phyloP scores from a whole-genome alignment of 2,888 invertebrate species.

The Philhelius pedissequus region DNA sequence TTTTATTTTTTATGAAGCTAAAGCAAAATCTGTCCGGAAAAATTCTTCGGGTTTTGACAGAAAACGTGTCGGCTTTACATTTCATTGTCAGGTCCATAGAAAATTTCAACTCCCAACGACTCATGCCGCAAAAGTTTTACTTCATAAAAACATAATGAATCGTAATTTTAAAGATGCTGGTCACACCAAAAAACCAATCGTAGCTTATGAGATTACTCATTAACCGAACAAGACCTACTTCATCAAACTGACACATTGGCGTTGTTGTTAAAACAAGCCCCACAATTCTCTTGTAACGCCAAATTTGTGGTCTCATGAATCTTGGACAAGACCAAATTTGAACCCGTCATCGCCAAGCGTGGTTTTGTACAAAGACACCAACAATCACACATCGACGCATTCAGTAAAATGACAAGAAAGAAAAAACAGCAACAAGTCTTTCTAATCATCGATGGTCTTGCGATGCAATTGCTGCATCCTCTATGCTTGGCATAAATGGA shows the following conservation, averaged over 20 bases:
- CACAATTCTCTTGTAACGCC: conserved; percentile 47
- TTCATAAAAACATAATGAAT: no score
- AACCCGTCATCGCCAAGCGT: background rate
- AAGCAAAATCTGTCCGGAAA: no score
- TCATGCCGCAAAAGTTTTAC: no score
- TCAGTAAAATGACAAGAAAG: background rate
- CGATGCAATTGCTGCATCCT: conserved; percentile 55
- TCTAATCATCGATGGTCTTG: conserved; percentile 34
- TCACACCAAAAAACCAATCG: no score
- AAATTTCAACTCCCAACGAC: no score
- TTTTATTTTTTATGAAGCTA: no score
- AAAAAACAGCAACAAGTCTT: conserved; percentile 7
- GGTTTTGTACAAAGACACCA: background rate
- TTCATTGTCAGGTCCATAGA: no score
- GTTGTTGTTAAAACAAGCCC: conserved; percentile 36
- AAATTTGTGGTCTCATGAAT: conserved; percentile 49
- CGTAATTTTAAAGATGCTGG: no score
- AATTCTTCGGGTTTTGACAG: no score
- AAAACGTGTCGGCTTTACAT: no score
- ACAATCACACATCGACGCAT: background rate
- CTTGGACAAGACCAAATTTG: conserved; percentile 52
- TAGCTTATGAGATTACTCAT: conserved; percentile 53
- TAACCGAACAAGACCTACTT: conserved; percentile 40
- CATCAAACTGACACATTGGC: conserved; percentile 21
- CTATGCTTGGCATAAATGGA: conserved; percentile 50